These are phyloP conservation scores for Brachystomella parvula DNA, from an alignment of 1,140 invertebrate species.

Conservation along the genomic window DNA sequence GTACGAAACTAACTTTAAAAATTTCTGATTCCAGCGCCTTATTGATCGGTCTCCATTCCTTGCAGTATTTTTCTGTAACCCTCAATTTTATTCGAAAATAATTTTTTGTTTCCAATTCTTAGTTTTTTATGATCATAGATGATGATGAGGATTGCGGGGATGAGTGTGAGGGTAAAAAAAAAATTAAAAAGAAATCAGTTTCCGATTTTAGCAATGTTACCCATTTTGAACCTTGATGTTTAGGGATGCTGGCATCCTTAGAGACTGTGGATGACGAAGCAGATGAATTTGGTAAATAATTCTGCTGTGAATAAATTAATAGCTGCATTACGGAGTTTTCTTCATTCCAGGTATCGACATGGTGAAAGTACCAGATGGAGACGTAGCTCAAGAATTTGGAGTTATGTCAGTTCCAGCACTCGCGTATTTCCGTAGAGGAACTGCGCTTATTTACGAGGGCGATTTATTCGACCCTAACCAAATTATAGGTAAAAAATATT, in stretches of 20 bases:
- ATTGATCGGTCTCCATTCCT: constrained; percentile 79
- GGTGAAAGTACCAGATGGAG: constrained; percentile 79
- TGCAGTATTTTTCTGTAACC: constrained; percentile 46
- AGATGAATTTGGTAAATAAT: constrained; percentile 64
- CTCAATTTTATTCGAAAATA: constrained; percentile 6
- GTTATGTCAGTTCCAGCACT: constrained; percentile 63
- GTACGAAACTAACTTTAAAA: too few species aligned
- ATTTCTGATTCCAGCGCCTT: too few species aligned
- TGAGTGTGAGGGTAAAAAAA: constrained; percentile 51
- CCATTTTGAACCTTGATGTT: neutral
- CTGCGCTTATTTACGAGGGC: constrained; percentile 77
- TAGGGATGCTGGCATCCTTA: constrained; percentile 5
- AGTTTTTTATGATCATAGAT: constrained; percentile 49
- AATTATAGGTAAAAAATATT: constrained; percentile 18
- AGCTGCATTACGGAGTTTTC: constrained; percentile 1
- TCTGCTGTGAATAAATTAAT: constrained; percentile 1
- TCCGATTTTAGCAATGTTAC: neutral
- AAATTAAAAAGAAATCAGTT: neutral
- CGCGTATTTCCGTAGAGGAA: constrained; percentile 81
- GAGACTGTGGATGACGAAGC: constrained; percentile 83
- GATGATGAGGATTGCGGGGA: constrained; percentile 79
- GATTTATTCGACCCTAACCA: constrained; percentile 28
- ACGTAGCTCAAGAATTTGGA: constrained; percentile 71
- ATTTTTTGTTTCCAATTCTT: neutral
- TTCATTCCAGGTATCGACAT: constrained; percentile 67